Percentiles rank a stretch among this genome's conserved stretches.
These are phyloP conservation scores for Ptilodon capucinus DNA, from an alignment of 2,888 invertebrate genomes.

Conservation along the genomic window DNA sequence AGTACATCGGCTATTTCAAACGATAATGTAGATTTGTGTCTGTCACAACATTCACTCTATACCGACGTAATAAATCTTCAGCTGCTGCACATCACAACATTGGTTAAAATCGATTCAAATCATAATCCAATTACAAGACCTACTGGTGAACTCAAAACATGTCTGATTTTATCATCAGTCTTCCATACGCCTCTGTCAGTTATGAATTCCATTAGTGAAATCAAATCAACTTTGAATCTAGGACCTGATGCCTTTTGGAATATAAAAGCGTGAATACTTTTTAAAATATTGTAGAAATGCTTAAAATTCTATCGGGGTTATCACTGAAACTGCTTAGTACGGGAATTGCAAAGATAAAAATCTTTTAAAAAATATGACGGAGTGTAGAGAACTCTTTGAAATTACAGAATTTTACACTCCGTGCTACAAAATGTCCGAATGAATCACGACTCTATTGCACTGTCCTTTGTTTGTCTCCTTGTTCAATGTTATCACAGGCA, in stretches of 20 bases:
- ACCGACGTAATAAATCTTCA: constrained; percentile 36
- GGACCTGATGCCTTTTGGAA: background rate
- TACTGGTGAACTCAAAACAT: constrained; percentile 36
- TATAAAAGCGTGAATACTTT: background rate
- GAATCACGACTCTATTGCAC: background rate
- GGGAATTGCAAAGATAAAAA: too few relatives aligned
- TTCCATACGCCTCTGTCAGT: constrained; percentile 10
- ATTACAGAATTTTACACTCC: background rate
- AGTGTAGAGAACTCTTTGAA: background rate
- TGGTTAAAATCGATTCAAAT: constrained; percentile 23
- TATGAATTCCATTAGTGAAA: constrained; percentile 20
- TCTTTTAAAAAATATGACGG: too few relatives aligned
- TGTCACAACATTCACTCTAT: constrained; percentile 20
- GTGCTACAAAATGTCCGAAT: background rate
- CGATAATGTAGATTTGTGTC: constrained; percentile 2
- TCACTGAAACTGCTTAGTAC: too few relatives aligned
- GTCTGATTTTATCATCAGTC: constrained; percentile 19
- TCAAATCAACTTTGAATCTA: constrained; percentile 8
- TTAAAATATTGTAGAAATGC: background rate
- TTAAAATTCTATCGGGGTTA: too few relatives aligned
- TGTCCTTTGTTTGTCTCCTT: background rate
- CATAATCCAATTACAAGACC: constrained; percentile 40
- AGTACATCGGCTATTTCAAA: background rate
- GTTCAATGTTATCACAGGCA: constrained; percentile 2
- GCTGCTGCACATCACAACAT: constrained; percentile 37